Conservation (phyloP, 2,888 invertebrate genomes). For the Lasius fuliginosus region DNA sequence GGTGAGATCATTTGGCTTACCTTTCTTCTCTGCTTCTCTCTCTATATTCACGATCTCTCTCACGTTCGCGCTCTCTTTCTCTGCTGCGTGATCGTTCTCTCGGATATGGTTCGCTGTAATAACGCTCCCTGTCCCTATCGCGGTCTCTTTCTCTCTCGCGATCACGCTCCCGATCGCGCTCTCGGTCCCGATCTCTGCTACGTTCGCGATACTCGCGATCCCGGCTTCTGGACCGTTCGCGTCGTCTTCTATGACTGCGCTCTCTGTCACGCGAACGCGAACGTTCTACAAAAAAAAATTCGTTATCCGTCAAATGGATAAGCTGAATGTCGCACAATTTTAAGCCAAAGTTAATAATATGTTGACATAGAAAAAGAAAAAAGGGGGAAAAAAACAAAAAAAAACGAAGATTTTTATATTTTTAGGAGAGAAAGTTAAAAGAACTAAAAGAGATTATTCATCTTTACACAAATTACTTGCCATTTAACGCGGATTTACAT, state of each 20-base stretch:
- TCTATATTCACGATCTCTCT: slow-evolving; percentile 90
- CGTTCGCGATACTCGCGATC: slow-evolving; percentile 89
- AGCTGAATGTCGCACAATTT: not conserved
- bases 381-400: not conserved
- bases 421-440: not conserved
- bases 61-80: slow-evolving; percentile 89
- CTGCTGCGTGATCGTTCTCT: slow-evolving; percentile 94
- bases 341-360: not conserved
- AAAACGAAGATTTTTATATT: not conserved
- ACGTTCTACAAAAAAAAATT: slow-evolving; percentile 83
- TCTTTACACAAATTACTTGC: not conserved
- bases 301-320: not conserved
- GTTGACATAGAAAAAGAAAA: not conserved
- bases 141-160: slow-evolving; percentile 87
- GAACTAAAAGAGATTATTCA: not conserved
- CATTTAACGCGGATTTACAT: not conserved
- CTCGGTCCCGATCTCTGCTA: slow-evolving; percentile 87
- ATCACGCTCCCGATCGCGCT: slow-evolving; percentile 88
- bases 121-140: slow-evolving; percentile 87
- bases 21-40: slow-evolving; percentile 93
- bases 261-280: slow-evolving; percentile 87
- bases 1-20: slow-evolving; percentile 86
- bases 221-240: slow-evolving; percentile 91
- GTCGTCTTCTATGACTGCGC: slow-evolving; percentile 88
- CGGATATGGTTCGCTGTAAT: slow-evolving; percentile 87